Evolutionary conservation across 2,113 vertebrate species (phyloP), one percentile per base, ranked within the genome.

Genomic region (Xiphophorus hellerii): DNA sequence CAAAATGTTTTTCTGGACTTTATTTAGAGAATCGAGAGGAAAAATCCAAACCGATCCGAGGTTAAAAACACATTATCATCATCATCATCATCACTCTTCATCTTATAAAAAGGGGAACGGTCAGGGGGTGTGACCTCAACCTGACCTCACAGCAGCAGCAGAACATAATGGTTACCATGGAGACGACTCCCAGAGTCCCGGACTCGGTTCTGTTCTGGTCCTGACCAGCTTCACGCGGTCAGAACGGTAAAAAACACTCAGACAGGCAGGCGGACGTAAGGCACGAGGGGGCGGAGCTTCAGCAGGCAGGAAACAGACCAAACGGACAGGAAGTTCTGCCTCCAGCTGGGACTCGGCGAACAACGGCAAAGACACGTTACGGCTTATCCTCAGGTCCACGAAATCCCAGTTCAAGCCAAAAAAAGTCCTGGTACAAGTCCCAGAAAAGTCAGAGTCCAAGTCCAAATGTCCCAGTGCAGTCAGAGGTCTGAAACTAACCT

Each of bases 271-370:
- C 63, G 62, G 29, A 13, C 74, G 27, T 89, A 93, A 93, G 93
- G 93, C 92, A 93, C 90, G 10, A 39, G 72, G 73, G 80, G 82
- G 74, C 27, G 62, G 86, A 66, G 66, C 74, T 66, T 68, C 54
- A 70, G 28, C 28, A 69, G 48, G 44, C 64, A 73, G 65, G 82
- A 44, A 10, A 35, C 30, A 5, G 54, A 17, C 14, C 14, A 74
- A 58, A 58, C 22, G 9, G 51, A 58, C 51, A 10, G 51, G 51
- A 58, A 58, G 51, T 58, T 58, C 51, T 58, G 25, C 51, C 27
- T 64, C 58, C 30, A 70, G 66, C 76, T 58, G 70, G 80, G 48
- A 25, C 11, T 1, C 5, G 54, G 67, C 61, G 28, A 48, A 48
- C 44, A 5, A 20, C 5, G 14, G 44, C n/a, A 37, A 28, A 69